Evolutionary conservation across 2,113 vertebrate species (phyloP).

Genomic region (Ploceus nigricollis): DNA sequence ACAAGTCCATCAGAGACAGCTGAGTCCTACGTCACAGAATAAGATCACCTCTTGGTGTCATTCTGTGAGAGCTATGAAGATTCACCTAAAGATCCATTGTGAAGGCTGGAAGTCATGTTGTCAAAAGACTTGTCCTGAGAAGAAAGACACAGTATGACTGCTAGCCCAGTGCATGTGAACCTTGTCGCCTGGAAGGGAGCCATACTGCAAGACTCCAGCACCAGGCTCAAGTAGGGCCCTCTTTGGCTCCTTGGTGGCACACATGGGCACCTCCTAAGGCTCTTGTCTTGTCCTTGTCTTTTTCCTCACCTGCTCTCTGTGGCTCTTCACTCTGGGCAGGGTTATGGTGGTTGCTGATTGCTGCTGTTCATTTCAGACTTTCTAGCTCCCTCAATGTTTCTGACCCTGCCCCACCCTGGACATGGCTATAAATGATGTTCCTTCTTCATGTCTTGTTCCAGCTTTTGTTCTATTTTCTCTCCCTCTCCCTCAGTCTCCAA

Average conservation of each 20-base stretch:
- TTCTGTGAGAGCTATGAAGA: not conserved
- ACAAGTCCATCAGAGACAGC: not conserved
- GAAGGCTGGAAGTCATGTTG: not conserved
- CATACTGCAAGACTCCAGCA: not conserved
- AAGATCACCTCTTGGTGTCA: not conserved
- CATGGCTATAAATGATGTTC: not conserved
- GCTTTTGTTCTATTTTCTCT: not conserved
- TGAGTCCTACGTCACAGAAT: not conserved
- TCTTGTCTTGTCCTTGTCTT: not conserved
- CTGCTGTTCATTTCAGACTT: not conserved
- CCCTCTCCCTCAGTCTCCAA: not conserved
- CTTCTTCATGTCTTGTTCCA: not conserved
- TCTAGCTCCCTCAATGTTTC: not conserved
- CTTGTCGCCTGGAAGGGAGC: not conserved
- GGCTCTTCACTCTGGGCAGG: not conserved
- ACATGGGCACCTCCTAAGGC: not conserved
- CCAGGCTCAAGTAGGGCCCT: not conserved
- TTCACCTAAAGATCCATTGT: not conserved
- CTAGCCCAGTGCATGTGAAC: not conserved
- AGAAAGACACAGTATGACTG: not conserved
- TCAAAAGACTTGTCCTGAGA: not conserved
- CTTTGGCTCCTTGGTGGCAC: not conserved
- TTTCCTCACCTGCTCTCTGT: not conserved
- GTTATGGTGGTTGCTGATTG: not conserved
- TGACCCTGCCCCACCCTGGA: not conserved